Conservation (phyloP, 1,140 invertebrate species). For the Medauroidea extradentata region DNA sequence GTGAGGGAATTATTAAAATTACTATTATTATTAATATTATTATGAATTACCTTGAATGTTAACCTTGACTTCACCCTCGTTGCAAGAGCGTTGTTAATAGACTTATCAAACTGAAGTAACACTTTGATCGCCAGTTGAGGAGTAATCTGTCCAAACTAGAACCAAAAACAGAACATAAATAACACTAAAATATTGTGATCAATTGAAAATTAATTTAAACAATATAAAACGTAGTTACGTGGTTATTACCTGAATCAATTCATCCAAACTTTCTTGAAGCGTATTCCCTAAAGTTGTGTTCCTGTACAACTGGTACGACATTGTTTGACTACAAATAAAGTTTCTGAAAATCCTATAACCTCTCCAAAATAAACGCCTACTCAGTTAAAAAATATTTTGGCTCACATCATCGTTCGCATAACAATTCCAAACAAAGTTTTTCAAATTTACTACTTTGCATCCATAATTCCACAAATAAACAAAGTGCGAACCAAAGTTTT, state of each 20-base stretch:
- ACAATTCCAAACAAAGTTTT: too few relatives aligned
- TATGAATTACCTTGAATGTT: conserved; percentile 84
- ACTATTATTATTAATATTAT: not conserved
- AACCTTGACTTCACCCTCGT: conserved; percentile 87
- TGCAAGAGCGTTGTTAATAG: conserved; percentile 92
- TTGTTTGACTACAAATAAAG: too few relatives aligned
- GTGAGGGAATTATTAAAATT: not conserved
- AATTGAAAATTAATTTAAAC: conserved; percentile 1
- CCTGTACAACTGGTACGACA: conserved; percentile 96
- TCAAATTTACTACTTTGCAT: too few relatives aligned
- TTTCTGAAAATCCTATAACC: too few relatives aligned
- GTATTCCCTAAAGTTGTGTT: conserved; percentile 97
- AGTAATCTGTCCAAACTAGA: conserved; percentile 93
- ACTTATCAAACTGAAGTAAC: conserved; percentile 93
- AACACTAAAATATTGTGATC: not conserved
- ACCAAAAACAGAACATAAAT: conserved; percentile 36
- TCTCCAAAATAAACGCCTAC: too few relatives aligned
- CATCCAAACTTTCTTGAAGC: conserved; percentile 92
- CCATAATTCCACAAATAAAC: too few relatives aligned
- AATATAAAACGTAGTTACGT: not conserved
- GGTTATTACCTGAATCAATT: conserved; percentile 74
- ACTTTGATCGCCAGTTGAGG: conserved; percentile 88
- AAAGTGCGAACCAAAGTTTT: too few relatives aligned
- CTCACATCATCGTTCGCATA: too few relatives aligned
- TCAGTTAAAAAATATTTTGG: too few relatives aligned